Conservation (phyloP, 1,140 invertebrate species). For the Pogonognathellus flavescens region DNA sequence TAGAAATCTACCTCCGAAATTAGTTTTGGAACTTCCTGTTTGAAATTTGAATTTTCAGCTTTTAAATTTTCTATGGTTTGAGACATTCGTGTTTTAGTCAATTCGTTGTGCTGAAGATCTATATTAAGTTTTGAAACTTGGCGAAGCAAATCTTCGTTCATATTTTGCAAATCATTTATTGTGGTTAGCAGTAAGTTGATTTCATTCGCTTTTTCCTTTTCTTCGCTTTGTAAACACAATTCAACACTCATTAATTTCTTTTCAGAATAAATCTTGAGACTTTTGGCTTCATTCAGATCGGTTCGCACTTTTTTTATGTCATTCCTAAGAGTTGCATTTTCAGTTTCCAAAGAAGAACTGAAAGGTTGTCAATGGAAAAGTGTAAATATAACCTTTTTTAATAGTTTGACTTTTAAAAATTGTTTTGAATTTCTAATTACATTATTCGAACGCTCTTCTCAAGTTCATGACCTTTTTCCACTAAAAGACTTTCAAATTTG, state of each 20-base stretch:
- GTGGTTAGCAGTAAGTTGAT: conserved; percentile 38
- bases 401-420: background rate
- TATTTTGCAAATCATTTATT: conserved; percentile 51
- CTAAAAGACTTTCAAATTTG: conserved; percentile 81
- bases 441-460: conserved; percentile 60
- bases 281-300: conserved; percentile 73
- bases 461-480: conserved; percentile 74
- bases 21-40: background rate
- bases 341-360: background rate
- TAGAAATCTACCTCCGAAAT: background rate
- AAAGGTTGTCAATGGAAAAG: background rate
- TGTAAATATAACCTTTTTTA: background rate
- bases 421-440: conserved; percentile 14
- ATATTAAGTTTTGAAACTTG: conserved; percentile 63
- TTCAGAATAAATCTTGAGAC: conserved; percentile 74
- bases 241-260: conserved; percentile 72
- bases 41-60: conserved; percentile 1
- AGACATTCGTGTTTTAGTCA: conserved; percentile 66
- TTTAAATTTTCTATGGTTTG: background rate
- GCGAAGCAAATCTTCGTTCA: conserved; percentile 62
- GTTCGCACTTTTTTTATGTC: conserved; percentile 68
- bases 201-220: conserved; percentile 67
- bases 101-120: conserved; percentile 56
- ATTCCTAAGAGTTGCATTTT: conserved; percentile 40
- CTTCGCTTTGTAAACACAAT: conserved; percentile 71